These are phyloP conservation scores for Spodoptera picta DNA, from an alignment of 2,888 invertebrate species.

Conservation along the genomic window DNA sequence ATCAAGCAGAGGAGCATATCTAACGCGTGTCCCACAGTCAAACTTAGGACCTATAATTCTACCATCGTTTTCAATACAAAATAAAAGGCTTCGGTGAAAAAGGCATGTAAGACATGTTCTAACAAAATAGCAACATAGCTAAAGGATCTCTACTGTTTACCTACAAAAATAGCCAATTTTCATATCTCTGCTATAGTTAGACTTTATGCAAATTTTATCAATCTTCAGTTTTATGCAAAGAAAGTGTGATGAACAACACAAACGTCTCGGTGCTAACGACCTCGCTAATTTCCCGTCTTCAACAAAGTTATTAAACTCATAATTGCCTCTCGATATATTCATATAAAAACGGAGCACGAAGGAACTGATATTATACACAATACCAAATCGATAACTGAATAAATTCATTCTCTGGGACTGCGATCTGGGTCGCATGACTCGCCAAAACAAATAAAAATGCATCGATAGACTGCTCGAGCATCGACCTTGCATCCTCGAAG, in stretches of 20 bases:
- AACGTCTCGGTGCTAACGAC: slow-evolving; percentile 21
- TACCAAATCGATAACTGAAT: slow-evolving; percentile 86
- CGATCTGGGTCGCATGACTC: slow-evolving; percentile 87
- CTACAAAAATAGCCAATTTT: no score
- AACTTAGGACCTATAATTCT: no score
- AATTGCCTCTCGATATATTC: slow-evolving; percentile 40
- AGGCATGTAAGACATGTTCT: no score
- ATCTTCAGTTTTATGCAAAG: slow-evolving; percentile 10
- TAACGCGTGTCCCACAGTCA: no score
- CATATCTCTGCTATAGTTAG: no score
- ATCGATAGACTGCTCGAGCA: slow-evolving; percentile 85
- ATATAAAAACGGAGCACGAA: slow-evolving; percentile 62
- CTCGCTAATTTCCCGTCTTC: slow-evolving; percentile 41
- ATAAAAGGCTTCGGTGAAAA: no score
- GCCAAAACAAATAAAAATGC: slow-evolving; percentile 88
- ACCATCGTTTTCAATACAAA: no score
- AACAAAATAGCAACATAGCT: no score
- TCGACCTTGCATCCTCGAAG: slow-evolving; percentile 83
- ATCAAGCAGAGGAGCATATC: no score
- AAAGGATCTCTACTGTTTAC: no score
- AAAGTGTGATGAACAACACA: slow-evolving; percentile 8
- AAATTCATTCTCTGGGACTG: slow-evolving; percentile 83
- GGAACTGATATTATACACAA: slow-evolving; percentile 81
- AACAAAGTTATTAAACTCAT: slow-evolving; percentile 49
- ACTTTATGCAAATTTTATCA: background rate